Base-by-base conservation (phyloP, 1,140 invertebrate genomes). In the Cephus cinctus region DNA sequence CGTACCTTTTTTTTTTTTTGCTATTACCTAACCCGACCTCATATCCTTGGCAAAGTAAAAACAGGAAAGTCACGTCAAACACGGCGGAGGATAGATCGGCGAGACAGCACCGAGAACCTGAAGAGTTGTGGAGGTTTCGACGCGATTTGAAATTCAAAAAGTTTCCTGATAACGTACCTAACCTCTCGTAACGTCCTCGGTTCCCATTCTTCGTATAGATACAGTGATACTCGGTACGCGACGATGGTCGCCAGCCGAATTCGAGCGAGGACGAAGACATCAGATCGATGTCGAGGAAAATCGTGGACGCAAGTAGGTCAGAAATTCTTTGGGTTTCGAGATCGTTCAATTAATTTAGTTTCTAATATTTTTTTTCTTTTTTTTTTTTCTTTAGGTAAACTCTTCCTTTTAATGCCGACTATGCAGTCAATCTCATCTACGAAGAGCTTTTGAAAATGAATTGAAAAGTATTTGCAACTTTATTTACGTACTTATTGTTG, bases 131-230 rank as follows among this genome's bases (percentile, higher is more conserved):
- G 25, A n/a, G 25, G n/a, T n/a, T 8, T 27, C 25, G 25, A 27
- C 25, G 25, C 25, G 52, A 67, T 61, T 71, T 67, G 46, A 63
- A 69, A 65, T 68, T 65, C 63, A 52, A 41, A 66, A 67, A 69
- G 48, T 69, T 66, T 61, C 31, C 25, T 54, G 56, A 63, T 65
- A 60, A 61, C 56, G 52, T 56, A 25, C 40, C 57, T n/a, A n/a
- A n/a, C n/a, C n/a, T n/a, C n/a, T n/a, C n/a, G n/a, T n/a, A n/a
- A n/a, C n/a, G n/a, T n/a, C n/a, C n/a, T n/a, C n/a, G n/a, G n/a
- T n/a, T n/a, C n/a, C n/a, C n/a, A n/a, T n/a, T n/a, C n/a, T n/a
- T n/a, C n/a, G n/a, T n/a, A n/a, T n/a, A n/a, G n/a, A n/a, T n/a
- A n/a, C n/a, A n/a, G n/a, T n/a, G n/a, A n/a, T n/a, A n/a, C n/a